A percentile compares a stretch with the other conserved stretches of the same genome.
phyloP scores from a whole-genome alignment of 2,888 invertebrate species.

The Lepas anatifera region DNA sequence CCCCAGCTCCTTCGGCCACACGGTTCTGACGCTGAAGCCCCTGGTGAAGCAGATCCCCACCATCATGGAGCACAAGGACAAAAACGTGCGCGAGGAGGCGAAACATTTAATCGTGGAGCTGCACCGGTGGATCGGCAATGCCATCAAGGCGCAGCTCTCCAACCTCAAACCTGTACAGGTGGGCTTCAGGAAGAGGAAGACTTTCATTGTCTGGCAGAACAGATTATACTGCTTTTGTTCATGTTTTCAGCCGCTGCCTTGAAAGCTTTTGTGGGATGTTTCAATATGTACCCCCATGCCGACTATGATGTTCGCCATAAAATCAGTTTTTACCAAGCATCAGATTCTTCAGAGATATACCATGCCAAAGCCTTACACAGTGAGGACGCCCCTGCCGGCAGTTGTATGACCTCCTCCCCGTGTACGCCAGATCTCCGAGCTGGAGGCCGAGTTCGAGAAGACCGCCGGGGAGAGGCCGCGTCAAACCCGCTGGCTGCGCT shows the following conservation, averaged over 20 bases:
- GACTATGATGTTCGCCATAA: too few species aligned
- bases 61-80: conserved; percentile 81
- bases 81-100: conserved; percentile 79
- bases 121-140: conserved; percentile 75
- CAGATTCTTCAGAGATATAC: too few species aligned
- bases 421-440: conserved; percentile 52
- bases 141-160: conserved; percentile 70
- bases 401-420: too few species aligned
- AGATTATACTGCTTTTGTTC: too few species aligned
- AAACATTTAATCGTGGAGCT: conserved; percentile 84
- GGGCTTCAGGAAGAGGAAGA: too few species aligned
- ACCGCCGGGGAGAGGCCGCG: conserved; percentile 48
- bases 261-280: too few species aligned
- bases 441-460: conserved; percentile 77
- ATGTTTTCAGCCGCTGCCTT: too few species aligned
- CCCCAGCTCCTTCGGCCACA: conserved; percentile 72
- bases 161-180: conserved; percentile 75
- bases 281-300: too few species aligned
- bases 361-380: too few species aligned
- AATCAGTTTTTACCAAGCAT: too few species aligned
- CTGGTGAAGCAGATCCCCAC: conserved; percentile 69
- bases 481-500: conserved; percentile 63
- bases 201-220: too few species aligned
- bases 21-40: conserved; percentile 76
- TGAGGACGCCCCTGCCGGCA: too few species aligned